Conservation (phyloP, 2,888 invertebrate species). For the Andrena marginata region DNA sequence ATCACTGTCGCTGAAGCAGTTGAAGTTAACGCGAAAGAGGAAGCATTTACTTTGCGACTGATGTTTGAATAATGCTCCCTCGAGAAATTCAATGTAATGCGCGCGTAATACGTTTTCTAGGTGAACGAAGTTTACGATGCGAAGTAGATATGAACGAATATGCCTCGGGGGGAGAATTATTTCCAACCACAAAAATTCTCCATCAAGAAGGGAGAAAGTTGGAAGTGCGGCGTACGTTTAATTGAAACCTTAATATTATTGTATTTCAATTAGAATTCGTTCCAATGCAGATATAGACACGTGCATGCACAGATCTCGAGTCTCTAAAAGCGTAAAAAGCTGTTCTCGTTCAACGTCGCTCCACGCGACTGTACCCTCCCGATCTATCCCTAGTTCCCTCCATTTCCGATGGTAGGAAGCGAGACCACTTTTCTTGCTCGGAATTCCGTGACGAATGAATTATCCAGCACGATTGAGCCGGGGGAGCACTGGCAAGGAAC, state of each 20-base stretch:
- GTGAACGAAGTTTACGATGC: neutral
- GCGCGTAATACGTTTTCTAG: neutral
- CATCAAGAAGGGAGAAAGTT: too few species aligned
- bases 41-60: neutral
- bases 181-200: neutral
- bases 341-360: neutral
- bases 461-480: constrained; percentile 66
- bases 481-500: constrained; percentile 4
- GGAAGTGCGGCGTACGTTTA: neutral
- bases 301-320: neutral
- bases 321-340: neutral
- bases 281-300: neutral
- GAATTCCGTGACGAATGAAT: constrained; percentile 68
- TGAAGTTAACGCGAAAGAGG: neutral
- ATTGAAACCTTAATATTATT: neutral
- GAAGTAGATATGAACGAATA: neutral
- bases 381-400: constrained; percentile 37
- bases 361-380: constrained; percentile 13
- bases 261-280: neutral
- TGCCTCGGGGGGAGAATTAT: neutral
- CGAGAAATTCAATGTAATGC: neutral
- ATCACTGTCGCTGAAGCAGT: neutral
- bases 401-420: constrained; percentile 56
- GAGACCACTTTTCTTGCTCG: constrained; percentile 58
- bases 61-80: neutral